These are phyloP conservation scores for Venustoraphidia nigricollis DNA, from an alignment of 2,888 invertebrate genomes.

Conservation along the genomic window DNA sequence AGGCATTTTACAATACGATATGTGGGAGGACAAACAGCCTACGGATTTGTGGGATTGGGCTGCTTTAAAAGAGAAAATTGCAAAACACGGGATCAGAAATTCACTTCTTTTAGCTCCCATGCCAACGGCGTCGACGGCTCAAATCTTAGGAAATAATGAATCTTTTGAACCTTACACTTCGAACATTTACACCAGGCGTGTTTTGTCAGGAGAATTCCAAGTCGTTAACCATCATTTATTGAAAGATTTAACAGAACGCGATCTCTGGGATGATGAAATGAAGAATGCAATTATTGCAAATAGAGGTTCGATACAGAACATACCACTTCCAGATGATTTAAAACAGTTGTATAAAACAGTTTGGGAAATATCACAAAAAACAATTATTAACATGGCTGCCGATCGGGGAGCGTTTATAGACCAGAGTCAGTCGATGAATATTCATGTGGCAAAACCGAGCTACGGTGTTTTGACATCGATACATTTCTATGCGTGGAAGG, in stretches of 20 bases:
- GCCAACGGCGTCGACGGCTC: constrained; percentile 98
- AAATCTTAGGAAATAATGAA: constrained; percentile 98
- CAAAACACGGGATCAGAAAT: constrained; percentile 80
- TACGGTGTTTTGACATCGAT: constrained; percentile 91
- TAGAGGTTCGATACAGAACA: constrained; percentile 85
- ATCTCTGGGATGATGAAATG: constrained; percentile 90
- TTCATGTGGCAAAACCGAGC: constrained; percentile 90
- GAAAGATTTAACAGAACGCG: constrained; percentile 78
- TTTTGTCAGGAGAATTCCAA: constrained; percentile 90
- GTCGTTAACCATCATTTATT: constrained; percentile 93
- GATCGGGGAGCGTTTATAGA: constrained; percentile 97
- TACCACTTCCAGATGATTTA: constrained; percentile 71
- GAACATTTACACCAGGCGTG: constrained; percentile 88
- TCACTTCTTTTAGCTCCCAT: constrained; percentile 90
- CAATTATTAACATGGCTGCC: constrained; percentile 89
- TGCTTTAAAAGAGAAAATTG: constrained; percentile 65
- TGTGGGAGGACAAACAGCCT: constrained; percentile 81
- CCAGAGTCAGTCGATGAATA: constrained; percentile 95
- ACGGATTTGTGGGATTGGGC: constrained; percentile 84
- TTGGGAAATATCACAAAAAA: constrained; percentile 93
- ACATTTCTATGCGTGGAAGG: constrained; percentile 96
- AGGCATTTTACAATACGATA: constrained; percentile 92
- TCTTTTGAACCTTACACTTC: constrained; percentile 97
- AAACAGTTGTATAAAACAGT: constrained; percentile 88
- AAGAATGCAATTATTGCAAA: constrained; percentile 84